Evolutionary conservation across 2,888 invertebrate species (phyloP).

Genomic region (Ypsolopha sequella): DNA sequence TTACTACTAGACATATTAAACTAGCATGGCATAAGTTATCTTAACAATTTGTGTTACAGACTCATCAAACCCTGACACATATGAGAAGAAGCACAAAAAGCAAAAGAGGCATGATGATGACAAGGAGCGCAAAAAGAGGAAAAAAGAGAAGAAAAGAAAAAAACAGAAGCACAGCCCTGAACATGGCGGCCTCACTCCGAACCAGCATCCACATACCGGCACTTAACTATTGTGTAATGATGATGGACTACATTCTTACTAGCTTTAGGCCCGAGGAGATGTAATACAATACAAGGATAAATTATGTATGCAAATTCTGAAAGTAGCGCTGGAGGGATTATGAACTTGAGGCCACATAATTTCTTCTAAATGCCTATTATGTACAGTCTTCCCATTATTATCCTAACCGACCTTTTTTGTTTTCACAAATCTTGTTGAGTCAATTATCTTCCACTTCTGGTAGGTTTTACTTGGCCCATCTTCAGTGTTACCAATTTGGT

Average conservation of each 20-base stretch:
- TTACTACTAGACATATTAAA: not conserved
- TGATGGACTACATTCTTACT: not conserved
- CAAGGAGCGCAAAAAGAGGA: constrained; percentile 92
- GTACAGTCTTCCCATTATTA: no score
- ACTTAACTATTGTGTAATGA: not conserved
- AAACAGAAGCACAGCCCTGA: constrained; percentile 95
- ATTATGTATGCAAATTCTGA: no score
- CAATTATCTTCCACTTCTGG: no score
- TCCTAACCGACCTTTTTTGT: no score
- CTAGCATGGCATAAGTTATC: not conserved
- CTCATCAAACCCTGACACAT: constrained; percentile 80
- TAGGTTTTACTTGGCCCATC: no score
- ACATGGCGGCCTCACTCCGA: constrained; percentile 75
- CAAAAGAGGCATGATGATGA: constrained; percentile 94
- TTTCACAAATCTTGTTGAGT: no score
- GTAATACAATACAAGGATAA: not conserved
- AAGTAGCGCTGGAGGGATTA: no score
- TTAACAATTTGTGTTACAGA: constrained; percentile 34
- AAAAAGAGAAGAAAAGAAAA: constrained; percentile 96
- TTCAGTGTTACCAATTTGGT: no score
- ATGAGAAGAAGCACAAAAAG: constrained; percentile 96
- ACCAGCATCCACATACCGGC: constrained; percentile 39
- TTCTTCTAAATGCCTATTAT: no score
- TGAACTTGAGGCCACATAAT: no score
- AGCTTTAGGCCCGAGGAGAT: constrained; percentile 1